Base-by-base conservation (phyloP, 2,888 invertebrate genomes). In the Gryllus longicercus region DNA sequence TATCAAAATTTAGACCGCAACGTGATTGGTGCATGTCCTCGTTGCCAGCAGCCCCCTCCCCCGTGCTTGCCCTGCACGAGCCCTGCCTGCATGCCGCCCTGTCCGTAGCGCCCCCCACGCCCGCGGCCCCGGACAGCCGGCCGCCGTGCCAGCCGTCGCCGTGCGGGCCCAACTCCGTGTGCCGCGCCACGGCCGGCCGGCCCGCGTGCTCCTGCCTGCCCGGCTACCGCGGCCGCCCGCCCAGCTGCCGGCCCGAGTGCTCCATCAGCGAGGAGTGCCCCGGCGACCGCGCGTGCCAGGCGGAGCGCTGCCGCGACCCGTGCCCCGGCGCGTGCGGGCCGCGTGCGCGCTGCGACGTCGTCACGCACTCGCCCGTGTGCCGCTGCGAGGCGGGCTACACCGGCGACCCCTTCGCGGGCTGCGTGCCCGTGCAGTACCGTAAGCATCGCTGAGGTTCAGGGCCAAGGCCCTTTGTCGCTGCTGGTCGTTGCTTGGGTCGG, bases 181-280 rank as follows among this genome's bases (percentile, higher is more conserved):
- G 96, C 87, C 91, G 93, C 84, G 90, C 92, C 79, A 90, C 93
- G 82, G 93, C 94, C 83, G 92, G 92, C 84, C 93, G 92, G 83
- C 92, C 95, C 38, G 93, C 93, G 76, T 96, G 96, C 86, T 94
- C 95, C 81, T 96, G 95, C 86, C 88, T 93, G 84, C 89, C 91
- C 78, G 92, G 93, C 85, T 95, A 94, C 86, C 90, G 95, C 81
- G 96, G 96, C 78, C 90, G 95, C 85, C 91, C 96, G 76, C 95
- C 95, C 74, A 94, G 94, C 86, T 96, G 96, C 86, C 91, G 95
- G 77, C 95, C 95, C 49, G 95, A 95, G 89, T 96, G 96, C 87
- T 91, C 93, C 76, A 93, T 93, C 84, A 94, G 95, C 84, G 93
- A 93, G 83, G 96, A 96, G 88, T 96, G 96, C 86, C 90, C 94